Evolutionary conservation across 2,113 vertebrate species (phyloP).

Genomic region (Pygoscelis adeliae): DNA sequence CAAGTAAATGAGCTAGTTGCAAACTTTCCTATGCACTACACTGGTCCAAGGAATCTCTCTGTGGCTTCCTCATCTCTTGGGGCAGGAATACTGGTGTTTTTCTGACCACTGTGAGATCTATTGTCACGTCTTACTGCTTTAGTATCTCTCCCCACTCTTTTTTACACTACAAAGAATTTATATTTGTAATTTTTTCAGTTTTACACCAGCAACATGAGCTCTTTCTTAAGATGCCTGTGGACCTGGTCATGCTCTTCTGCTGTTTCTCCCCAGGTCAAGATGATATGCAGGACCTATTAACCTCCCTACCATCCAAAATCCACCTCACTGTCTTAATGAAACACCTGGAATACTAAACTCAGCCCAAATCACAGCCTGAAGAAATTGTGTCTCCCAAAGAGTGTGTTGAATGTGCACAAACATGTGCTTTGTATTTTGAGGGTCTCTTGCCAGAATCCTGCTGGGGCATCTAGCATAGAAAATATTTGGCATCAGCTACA

Average conservation of each 20-base stretch:
- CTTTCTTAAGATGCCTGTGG: background rate
- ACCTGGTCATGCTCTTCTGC: background rate
- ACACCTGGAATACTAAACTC: background rate
- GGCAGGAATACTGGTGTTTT: background rate
- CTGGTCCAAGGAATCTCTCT: background rate
- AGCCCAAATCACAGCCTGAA: background rate
- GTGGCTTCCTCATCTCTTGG: background rate
- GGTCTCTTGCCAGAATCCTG: background rate
- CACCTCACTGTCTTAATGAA: background rate
- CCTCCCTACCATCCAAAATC: background rate
- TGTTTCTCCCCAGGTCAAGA: background rate
- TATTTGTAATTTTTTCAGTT: background rate
- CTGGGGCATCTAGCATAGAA: background rate
- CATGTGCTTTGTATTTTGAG: background rate
- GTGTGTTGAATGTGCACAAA: background rate
- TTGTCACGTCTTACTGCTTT: rapidly evolving
- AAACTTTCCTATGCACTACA: background rate
- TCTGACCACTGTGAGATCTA: background rate
- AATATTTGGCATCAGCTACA: background rate
- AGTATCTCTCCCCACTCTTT: background rate
- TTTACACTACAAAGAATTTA: background rate
- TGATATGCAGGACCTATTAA: background rate
- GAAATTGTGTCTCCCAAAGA: background rate
- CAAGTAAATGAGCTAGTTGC: background rate
- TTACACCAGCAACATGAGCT: background rate